Evolutionary conservation across 2,888 invertebrate species (phyloP).

Genomic region (Caenorhabditis doughertyi): DNA sequence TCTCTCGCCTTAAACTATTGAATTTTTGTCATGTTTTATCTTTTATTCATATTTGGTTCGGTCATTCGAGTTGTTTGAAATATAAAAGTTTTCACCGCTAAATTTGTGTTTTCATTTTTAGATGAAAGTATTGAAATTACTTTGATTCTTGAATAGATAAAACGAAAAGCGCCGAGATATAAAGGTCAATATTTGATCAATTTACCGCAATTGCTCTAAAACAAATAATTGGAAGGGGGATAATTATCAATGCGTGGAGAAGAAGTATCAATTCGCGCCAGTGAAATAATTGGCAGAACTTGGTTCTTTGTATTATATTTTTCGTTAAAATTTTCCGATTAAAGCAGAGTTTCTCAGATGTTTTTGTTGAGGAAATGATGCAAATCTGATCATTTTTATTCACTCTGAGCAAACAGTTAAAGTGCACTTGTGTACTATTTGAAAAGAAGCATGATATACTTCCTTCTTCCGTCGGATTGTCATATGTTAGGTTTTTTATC

Average conservation of each 20-base stretch:
- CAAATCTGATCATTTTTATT: conserved; percentile 20
- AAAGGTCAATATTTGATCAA: conserved; percentile 57
- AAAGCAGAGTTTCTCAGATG: not conserved
- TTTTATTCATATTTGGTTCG: not conserved
- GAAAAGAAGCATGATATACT: conserved; percentile 7
- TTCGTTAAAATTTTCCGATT: not conserved
- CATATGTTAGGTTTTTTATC: not conserved
- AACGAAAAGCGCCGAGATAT: conserved; percentile 10
- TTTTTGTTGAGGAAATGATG: conserved; percentile 5
- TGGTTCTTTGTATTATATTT: not conserved
- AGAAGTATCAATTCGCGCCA: conserved; percentile 53
- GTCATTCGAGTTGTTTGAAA: not conserved
- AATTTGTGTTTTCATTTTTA: not conserved
- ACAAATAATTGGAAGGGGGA: conserved; percentile 35
- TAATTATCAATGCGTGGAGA: conserved; percentile 62
- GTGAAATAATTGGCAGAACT: not conserved
- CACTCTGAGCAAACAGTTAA: not conserved
- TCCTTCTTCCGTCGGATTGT: not conserved
- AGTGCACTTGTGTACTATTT: conserved; percentile 7
- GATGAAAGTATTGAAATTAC: not conserved
- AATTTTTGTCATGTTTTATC: not conserved
- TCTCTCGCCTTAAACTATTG: conserved; percentile 1
- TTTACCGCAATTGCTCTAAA: conserved; percentile 43
- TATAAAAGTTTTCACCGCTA: not conserved
- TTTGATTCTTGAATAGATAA: not conserved